These are phyloP conservation scores for Epinotia demarniana DNA, from an alignment of 2,888 invertebrate species.

Conservation along the genomic window DNA sequence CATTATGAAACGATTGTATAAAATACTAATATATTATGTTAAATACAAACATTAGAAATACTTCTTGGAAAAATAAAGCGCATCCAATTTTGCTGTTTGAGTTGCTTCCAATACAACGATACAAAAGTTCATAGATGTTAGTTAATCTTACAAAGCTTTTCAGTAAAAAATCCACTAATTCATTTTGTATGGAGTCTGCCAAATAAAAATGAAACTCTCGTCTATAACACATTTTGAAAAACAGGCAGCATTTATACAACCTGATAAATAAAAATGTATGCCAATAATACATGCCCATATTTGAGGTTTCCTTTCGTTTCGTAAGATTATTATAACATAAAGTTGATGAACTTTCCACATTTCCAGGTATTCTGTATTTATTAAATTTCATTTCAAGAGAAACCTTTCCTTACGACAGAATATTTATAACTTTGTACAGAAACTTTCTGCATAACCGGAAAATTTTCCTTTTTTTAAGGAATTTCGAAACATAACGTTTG, in stretches of 20 bases:
- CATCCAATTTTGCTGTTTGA: too few relatives aligned
- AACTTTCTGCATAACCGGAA: conserved; percentile 11
- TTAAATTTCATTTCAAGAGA: conserved; percentile 5
- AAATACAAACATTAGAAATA: too few relatives aligned
- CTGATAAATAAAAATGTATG: neutral
- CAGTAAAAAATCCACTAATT: neutral
- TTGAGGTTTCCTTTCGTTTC: conserved; percentile 4
- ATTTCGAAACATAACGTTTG: conserved; percentile 41
- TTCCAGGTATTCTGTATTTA: neutral
- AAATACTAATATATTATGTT: too few relatives aligned
- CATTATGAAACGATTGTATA: too few relatives aligned
- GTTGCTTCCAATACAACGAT: too few relatives aligned
- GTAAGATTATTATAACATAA: conserved; percentile 2
- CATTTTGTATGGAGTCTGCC: too few relatives aligned
- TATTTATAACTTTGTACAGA: neutral
- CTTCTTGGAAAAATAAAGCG: too few relatives aligned
- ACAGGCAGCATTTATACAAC: neutral
- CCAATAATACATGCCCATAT: neutral
- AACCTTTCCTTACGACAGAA: conserved; percentile 10
- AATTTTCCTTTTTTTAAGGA: neutral
- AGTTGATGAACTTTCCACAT: conserved; percentile 5
- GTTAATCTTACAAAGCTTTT: neutral
- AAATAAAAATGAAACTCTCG: too few relatives aligned
- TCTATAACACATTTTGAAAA: neutral
- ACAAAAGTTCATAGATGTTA: neutral